Conservation (phyloP, 2,113 vertebrate genomes). For the Pyxicephalus adspersus region DNA sequence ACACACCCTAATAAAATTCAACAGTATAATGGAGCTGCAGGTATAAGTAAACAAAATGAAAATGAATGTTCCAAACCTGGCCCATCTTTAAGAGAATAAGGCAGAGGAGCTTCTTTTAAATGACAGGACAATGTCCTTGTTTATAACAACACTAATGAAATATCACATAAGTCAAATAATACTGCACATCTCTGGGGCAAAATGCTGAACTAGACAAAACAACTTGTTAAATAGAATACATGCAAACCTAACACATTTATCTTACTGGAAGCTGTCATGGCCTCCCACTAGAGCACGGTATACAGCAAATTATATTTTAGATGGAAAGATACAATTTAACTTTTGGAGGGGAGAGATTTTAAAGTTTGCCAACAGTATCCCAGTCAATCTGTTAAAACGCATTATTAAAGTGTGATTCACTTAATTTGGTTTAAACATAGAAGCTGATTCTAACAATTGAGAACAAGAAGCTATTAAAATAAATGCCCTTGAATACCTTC, state of each 20-base stretch:
- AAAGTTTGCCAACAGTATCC: neutral
- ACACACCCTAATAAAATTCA: slow-evolving; percentile 27
- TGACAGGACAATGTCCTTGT: slow-evolving; percentile 39
- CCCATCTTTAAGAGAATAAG: slow-evolving; percentile 14
- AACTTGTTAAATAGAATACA: slow-evolving; percentile 24
- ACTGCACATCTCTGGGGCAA: slow-evolving; percentile 19
- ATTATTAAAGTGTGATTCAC: slow-evolving; percentile 24
- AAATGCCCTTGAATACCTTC: slow-evolving; percentile 40
- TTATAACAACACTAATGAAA: slow-evolving; percentile 41
- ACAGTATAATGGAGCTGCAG: slow-evolving; percentile 31
- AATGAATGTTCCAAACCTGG: slow-evolving; percentile 7
- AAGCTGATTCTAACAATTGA: neutral
- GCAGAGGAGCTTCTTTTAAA: neutral
- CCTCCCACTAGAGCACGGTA: neutral
- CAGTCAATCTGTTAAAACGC: slow-evolving; percentile 7
- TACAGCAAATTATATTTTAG: slow-evolving; percentile 33
- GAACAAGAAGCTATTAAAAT: slow-evolving; percentile 11
- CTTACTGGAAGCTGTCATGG: slow-evolving; percentile 19
- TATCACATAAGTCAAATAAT: slow-evolving; percentile 38
- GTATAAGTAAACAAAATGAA: slow-evolving; percentile 20
- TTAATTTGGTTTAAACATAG: neutral
- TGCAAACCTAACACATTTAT: slow-evolving; percentile 36
- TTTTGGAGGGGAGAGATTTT: slow-evolving; percentile 2
- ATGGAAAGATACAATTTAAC: slow-evolving; percentile 25
- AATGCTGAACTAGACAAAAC: slow-evolving; percentile 36